Base-by-base conservation (phyloP, 2,113 vertebrate genomes). In the Apodemus sylvaticus region DNA sequence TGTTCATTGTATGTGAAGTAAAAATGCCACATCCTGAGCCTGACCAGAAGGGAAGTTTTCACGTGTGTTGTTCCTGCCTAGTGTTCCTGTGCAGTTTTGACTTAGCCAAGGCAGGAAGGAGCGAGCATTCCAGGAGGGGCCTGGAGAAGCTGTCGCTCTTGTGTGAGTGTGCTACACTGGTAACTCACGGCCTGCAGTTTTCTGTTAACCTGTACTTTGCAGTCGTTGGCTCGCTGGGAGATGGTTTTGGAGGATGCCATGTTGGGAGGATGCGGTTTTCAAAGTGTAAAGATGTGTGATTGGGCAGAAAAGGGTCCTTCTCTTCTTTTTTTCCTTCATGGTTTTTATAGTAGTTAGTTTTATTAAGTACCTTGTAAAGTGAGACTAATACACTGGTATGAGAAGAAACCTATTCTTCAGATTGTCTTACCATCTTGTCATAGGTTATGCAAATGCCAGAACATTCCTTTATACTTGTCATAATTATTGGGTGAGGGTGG, bases 311-410 rank as follows among this genome's bases (percentile, higher is more conserved):
- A 55, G 12, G 20, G 51, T 7, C 60, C 24, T 19, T 26, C 60
- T 22, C 60, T 62, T 29, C 31, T 11, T 10, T 16, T 5, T 3
- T 29, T 5, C 0, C 31, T 24, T 82, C 64, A 62, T 45, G 6
- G 20, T 90, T 90, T 90, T 68, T 95, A 77, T 82, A 81, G 79
- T 31, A 94, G 14, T 93, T 96, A n/a, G 64, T 89, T 96, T 98
- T 97, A 97, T 96, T 97, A 96, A 96, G 95, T 88, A 90, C 58
- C 78, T 94, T 91, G 85, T 77, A 68, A 68, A 68, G 13, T 68
- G 66, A 36, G 13, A 36, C 66, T 17, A 68, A 68, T 5, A 68
- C 66, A 66, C 64, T 68, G 66, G 36, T 31, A 68, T 68, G 31
- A 68, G 34, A 68, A 31, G 66, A 68, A 68, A 68, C 31, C 31